Conservation (phyloP, 1,140 invertebrate species). For the Magallana angulata region DNA sequence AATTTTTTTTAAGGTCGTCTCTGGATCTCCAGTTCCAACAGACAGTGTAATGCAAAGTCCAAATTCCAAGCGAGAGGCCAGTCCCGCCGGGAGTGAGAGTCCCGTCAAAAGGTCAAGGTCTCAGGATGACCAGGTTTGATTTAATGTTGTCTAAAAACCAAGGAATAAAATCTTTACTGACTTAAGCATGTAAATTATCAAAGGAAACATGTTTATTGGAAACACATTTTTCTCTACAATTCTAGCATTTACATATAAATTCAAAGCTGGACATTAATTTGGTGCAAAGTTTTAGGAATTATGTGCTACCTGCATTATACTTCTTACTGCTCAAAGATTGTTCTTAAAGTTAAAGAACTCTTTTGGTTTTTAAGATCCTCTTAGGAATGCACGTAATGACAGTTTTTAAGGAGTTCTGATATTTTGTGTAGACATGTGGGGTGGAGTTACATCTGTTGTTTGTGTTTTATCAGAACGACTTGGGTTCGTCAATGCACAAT, state of each 20-base stretch:
- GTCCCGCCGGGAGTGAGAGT: conserved; percentile 46
- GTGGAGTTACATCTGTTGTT: conserved; percentile 5
- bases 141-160: not conserved
- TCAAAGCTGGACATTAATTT: too few species aligned
- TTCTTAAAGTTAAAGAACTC: not conserved
- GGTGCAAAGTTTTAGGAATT: not conserved
- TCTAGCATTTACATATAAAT: too few species aligned
- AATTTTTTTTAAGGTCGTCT: conserved; percentile 40
- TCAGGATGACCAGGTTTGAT: conserved; percentile 48
- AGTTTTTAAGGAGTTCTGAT: too few species aligned
- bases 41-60: conserved; percentile 54
- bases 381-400: too few species aligned
- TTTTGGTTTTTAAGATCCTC: too few species aligned
- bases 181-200: too few species aligned
- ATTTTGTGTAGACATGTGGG: not conserved
- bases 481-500: conserved; percentile 64
- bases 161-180: too few species aligned
- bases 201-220: too few species aligned
- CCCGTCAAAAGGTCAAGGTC: conserved; percentile 55
- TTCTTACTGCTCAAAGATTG: not conserved
- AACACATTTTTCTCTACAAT: too few species aligned
- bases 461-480: conserved; percentile 54
- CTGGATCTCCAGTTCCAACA: conserved; percentile 44
- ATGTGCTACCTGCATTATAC: not conserved
- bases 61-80: conserved; percentile 35